These are phyloP conservation scores for Acropternis orthonyx DNA, from an alignment of 2,797 vertebrate genomes.

Conservation along the genomic window DNA sequence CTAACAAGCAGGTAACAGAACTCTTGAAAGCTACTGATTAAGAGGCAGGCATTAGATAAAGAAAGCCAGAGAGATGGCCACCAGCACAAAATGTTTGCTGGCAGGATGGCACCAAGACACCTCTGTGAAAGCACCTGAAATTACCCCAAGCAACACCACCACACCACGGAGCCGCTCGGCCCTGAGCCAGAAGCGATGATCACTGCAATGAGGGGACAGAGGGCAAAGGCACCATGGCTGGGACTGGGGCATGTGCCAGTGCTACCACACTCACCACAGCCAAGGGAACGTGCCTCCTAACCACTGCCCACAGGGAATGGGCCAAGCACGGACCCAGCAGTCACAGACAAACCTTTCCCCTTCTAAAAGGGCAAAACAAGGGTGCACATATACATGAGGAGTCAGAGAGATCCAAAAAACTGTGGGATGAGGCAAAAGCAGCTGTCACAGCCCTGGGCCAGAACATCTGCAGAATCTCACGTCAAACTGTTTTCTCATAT, in stretches of 20 bases:
- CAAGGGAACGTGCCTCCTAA: not conserved
- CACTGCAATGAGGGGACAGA: not conserved
- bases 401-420: not conserved
- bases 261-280: fast-evolving
- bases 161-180: fast-evolving
- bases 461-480: constrained; percentile 51
- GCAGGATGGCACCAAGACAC: not conserved
- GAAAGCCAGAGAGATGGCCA: not conserved
- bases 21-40: not conserved
- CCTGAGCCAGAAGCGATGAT: not conserved
- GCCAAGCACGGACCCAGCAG: not conserved
- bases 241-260: fast-evolving
- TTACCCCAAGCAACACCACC: not conserved
- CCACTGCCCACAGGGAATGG: fast-evolving
- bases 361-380: not conserved
- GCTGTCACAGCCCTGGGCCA: not conserved
- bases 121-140: not conserved
- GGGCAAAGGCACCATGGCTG: fast-evolving
- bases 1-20: not conserved
- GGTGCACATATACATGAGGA: not conserved
- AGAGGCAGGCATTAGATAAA: not conserved
- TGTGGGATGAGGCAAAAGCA: constrained; percentile 21
- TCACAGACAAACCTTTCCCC: not conserved
- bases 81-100: not conserved
- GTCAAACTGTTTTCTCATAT: not conserved